These are phyloP conservation scores for Coleophora deauratella DNA, from an alignment of 2,888 invertebrate genomes.

Conservation along the genomic window DNA sequence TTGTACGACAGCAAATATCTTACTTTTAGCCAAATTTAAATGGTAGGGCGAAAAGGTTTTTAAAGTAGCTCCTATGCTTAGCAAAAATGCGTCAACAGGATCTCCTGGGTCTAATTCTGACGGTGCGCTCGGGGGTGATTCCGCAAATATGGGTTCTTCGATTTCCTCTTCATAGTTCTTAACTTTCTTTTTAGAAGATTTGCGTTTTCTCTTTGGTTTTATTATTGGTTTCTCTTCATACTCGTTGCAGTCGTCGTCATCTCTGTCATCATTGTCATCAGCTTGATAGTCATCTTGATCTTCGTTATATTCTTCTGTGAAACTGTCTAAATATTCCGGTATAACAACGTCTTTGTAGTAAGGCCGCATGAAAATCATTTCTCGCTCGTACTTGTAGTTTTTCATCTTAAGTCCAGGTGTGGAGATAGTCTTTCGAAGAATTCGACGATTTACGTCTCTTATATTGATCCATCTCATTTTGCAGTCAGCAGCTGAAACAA, in stretches of 20 bases:
- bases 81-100: conserved; percentile 55
- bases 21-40: conserved; percentile 59
- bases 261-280: conserved; percentile 26
- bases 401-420: conserved; percentile 26
- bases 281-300: conserved; percentile 26
- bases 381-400: conserved; percentile 52
- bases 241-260: conserved; percentile 19
- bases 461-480: conserved; percentile 65
- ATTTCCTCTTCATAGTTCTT: conserved; percentile 21
- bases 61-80: conserved; percentile 56
- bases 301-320: conserved; percentile 14
- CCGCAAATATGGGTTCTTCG: conserved; percentile 25
- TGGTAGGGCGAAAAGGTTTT: conserved; percentile 61
- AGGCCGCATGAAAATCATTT: conserved; percentile 47
- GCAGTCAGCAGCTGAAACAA: conserved; percentile 50
- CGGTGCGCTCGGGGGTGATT: conserved; percentile 15
- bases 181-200: conserved; percentile 20
- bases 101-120: conserved; percentile 45
- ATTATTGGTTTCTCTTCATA: conserved; percentile 13
- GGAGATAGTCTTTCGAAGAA: conserved; percentile 36
- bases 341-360: conserved; percentile 47
- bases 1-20: conserved; percentile 62
- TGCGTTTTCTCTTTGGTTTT: conserved; percentile 20
- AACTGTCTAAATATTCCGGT: neutral
- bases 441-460: conserved; percentile 56